Conservation (phyloP, 2,113 vertebrate genomes). For the Stigmatopora argus region DNA sequence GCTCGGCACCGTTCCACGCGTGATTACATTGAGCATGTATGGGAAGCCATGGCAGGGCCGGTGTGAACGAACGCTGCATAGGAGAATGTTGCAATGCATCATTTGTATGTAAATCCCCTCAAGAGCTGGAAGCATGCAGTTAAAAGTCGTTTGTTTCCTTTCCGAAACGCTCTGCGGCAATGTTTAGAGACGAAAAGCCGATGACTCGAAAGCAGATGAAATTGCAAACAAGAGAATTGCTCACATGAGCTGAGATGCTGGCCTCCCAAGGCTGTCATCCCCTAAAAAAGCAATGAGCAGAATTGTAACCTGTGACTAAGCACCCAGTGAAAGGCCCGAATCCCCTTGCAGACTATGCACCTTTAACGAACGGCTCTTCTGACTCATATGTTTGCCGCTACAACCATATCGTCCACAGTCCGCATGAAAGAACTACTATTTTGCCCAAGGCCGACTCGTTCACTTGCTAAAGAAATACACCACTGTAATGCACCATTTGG, state of each 20-base stretch:
- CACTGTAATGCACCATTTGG: neutral
- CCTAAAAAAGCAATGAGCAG: slow-evolving; percentile 25
- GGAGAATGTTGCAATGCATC: no score
- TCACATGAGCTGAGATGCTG: slow-evolving; percentile 18
- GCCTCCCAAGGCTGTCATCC: slow-evolving; percentile 29
- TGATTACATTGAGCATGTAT: no score
- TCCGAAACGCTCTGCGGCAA: no score
- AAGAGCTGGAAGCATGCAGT: no score
- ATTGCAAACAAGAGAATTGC: slow-evolving; percentile 2
- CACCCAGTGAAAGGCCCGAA: slow-evolving; percentile 36
- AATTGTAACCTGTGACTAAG: slow-evolving; percentile 55
- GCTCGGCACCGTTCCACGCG: no score
- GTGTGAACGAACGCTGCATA: no score
- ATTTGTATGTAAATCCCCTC: no score
- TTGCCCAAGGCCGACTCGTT: neutral
- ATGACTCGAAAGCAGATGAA: slow-evolving; percentile 12
- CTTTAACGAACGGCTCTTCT: slow-evolving; percentile 31
- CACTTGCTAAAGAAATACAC: neutral
- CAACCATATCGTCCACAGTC: neutral
- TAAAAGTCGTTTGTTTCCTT: no score
- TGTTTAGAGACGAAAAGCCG: no score
- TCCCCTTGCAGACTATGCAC: slow-evolving; percentile 38
- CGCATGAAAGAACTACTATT: slow-evolving; percentile 3
- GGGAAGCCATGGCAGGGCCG: no score
- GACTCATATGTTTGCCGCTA: slow-evolving; percentile 21